Evolutionary conservation across 2,888 invertebrate genomes (phyloP), one percentile per base, ranked within the genome.

Genomic region (Pseudococcus longispinus): DNA sequence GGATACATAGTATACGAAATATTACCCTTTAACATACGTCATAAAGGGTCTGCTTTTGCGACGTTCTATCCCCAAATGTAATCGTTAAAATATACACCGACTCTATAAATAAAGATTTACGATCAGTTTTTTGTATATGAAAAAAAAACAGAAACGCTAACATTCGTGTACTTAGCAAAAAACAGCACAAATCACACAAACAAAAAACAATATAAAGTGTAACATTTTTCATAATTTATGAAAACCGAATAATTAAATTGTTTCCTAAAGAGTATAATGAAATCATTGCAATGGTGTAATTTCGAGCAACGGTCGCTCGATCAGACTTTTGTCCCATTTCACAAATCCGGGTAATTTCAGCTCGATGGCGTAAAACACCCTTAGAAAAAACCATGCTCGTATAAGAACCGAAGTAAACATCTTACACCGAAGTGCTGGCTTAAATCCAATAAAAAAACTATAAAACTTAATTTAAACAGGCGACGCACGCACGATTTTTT

Each of bases 381-480:
- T 70, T 70, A 29, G 60, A 23, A 70, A 65, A 65, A 65, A 65
- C 77, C 8, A 60, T 29, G 9, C 8, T 32, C 32, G 32, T 6
- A 5, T 32, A 77, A 42, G 77, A 80, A 42, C 20, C 29, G 42
- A 26, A n/a, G 20, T n/a, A 80, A 80, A 80, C 77, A 80, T 42
- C 77, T 80, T 80, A 37, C 42, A 20, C 77, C 77, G 13, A 80
- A 37, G n/a, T 42, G 42, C 77, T 80, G 77, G 77, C 77, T 80
- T 42, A 80, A 80, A 80, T 80, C 77, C 77, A 80, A 80, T 80
- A 80, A 80, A 80, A 80, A 80, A 80, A 80, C 77, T 80, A 80
- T 80, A 80, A 80, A 80, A 80, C 77, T 80, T 80, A 20, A 80
- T 80, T 42, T 80, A 42, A 80, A 80, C 37, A 42, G 77, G 20